phyloP scores from a whole-genome alignment of 2,797 vertebrate species.

The Betta splendens region DNA sequence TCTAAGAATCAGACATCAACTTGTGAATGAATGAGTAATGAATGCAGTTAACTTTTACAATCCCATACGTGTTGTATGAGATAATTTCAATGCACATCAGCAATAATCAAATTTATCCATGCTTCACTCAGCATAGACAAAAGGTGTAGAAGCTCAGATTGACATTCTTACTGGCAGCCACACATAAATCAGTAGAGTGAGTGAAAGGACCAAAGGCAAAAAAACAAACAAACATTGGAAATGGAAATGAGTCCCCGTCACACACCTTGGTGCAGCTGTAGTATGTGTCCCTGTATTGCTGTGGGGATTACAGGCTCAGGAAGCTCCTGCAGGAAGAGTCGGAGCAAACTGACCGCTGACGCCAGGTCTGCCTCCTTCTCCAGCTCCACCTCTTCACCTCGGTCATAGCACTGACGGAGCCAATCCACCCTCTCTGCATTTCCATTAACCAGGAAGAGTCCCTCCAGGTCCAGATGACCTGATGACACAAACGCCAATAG shows the following conservation, averaged over 20 bases:
- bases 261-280: conserved; percentile 94
- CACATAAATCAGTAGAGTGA: background rate
- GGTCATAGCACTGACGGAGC: conserved; percentile 95
- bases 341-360: conserved; percentile 95
- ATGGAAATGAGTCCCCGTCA: background rate
- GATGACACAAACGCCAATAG: conserved; percentile 10
- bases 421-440: conserved; percentile 97
- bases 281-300: conserved; percentile 89
- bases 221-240: background rate
- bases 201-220: too few species aligned
- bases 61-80: background rate
- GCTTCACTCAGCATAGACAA: too few species aligned
- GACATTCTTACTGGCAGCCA: too few species aligned
- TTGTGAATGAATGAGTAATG: background rate
- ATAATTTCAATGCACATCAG: background rate
- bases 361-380: conserved; percentile 97
- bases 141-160: too few species aligned
- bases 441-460: conserved; percentile 97
- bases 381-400: conserved; percentile 94
- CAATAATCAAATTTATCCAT: background rate
- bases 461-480: conserved; percentile 95
- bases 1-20: conserved; percentile 73
- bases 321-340: conserved; percentile 98
- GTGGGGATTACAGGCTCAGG: conserved; percentile 94
- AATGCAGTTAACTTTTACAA: background rate